These are phyloP conservation scores for Trichechus manatus DNA, from an alignment of 2,113 vertebrate species.

Conservation along the genomic window DNA sequence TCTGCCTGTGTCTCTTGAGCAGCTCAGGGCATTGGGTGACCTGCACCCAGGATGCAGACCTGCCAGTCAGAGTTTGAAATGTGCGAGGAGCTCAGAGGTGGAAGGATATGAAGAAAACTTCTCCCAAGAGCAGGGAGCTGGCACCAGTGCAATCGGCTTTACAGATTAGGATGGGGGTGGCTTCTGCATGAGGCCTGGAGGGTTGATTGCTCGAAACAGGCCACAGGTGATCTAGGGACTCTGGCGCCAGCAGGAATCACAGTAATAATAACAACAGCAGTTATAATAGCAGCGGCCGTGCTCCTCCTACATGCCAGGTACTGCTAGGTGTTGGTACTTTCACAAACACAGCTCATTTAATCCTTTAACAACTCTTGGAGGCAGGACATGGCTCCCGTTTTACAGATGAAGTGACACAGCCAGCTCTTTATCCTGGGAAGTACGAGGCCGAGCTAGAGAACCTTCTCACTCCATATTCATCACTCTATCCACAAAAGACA, in stretches of 20 bases:
- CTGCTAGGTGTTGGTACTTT: background rate
- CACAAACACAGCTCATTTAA: background rate
- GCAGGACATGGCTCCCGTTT: background rate
- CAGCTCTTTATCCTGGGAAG: background rate
- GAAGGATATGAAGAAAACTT: background rate
- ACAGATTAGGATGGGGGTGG: background rate
- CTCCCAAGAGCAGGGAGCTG: background rate
- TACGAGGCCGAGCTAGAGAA: background rate
- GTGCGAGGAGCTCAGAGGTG: background rate
- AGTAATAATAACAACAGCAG: accelerated
- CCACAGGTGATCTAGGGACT: background rate
- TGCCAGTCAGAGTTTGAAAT: background rate
- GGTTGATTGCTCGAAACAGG: background rate
- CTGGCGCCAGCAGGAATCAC: background rate
- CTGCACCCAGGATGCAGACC: background rate
- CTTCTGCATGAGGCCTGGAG: background rate
- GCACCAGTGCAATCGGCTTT: background rate
- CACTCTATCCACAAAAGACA: background rate
- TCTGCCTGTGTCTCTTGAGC: background rate
- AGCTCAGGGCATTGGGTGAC: background rate
- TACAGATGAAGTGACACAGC: background rate
- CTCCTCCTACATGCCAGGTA: accelerated
- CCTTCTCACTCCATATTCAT: background rate
- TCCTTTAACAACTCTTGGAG: background rate
- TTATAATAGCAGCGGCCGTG: no score